These are phyloP conservation scores for Alsophila aescularia DNA, from an alignment of 2,888 invertebrate genomes.

Conservation along the genomic window DNA sequence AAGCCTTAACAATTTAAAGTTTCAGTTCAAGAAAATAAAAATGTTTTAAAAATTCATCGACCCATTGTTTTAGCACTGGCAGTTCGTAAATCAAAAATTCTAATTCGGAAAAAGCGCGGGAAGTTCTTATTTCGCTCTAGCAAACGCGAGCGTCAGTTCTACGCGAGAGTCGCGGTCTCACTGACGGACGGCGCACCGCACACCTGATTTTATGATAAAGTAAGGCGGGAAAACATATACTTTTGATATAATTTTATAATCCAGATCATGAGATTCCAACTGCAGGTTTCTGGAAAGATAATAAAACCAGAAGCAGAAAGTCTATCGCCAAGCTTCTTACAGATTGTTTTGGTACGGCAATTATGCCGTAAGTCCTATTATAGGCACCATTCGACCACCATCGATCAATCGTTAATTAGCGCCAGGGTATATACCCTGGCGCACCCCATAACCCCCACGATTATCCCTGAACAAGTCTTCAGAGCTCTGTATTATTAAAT, in stretches of 20 bases:
- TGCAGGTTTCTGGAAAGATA: no score
- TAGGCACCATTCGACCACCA: no score
- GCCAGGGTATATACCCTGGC: no score
- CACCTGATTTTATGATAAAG: slow-evolving; percentile 41
- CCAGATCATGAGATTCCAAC: no score
- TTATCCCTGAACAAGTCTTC: no score
- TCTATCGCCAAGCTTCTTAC: no score
- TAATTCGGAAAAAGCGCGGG: slow-evolving; percentile 52
- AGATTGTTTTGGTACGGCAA: no score
- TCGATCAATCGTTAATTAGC: no score
- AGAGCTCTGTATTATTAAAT: no score
- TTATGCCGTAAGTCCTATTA: no score
- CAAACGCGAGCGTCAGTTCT: slow-evolving; percentile 54
- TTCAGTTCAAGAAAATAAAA: slow-evolving; percentile 11
- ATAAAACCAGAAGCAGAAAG: no score
- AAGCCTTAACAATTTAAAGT: background rate
- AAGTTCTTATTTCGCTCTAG: slow-evolving; percentile 46
- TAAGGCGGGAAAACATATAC: background rate
- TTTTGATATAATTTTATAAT: background rate
- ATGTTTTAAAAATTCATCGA: slow-evolving; percentile 38
- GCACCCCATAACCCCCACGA: no score
- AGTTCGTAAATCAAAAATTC: slow-evolving; percentile 23
- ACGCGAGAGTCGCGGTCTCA: slow-evolving; percentile 49
- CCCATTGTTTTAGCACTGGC: slow-evolving; percentile 49
- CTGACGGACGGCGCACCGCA: slow-evolving; percentile 42